A percentile compares a stretch with the other conserved stretches of the same genome.
Evolutionary conservation across 2,113 vertebrate species (phyloP).

Genomic region (Hippolais icterina): DNA sequence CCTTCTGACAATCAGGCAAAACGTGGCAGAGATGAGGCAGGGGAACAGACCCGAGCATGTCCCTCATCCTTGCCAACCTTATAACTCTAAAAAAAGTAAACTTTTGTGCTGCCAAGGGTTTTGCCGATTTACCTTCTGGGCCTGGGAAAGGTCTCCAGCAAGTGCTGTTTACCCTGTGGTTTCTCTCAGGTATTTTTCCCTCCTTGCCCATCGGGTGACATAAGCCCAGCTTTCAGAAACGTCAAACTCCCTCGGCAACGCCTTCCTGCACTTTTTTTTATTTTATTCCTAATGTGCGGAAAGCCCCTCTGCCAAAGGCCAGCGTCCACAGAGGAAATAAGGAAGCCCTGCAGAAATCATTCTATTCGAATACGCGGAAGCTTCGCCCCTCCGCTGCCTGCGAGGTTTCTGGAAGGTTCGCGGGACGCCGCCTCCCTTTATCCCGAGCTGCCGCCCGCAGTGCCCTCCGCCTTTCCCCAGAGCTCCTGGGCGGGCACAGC

Average conservation of each 20-base stretch:
- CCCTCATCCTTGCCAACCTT: neutral
- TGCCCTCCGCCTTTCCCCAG: neutral
- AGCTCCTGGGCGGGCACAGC: neutral
- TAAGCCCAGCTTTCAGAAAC: neutral
- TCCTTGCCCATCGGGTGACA: neutral
- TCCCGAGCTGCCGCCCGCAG: too few species aligned
- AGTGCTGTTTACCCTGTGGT: neutral
- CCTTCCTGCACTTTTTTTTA: neutral
- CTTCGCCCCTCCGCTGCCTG: too few species aligned
- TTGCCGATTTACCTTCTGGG: neutral
- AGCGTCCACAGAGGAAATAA: accelerated
- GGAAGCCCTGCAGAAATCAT: neutral
- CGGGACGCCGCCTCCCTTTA: accelerated
- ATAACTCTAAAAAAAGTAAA: neutral
- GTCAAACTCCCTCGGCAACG: neutral
- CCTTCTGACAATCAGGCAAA: neutral
- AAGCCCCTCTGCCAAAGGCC: neutral
- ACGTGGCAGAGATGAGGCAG: accelerated
- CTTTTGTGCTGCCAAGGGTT: neutral
- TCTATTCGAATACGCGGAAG: accelerated
- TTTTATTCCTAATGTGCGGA: accelerated
- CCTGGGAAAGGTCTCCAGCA: neutral
- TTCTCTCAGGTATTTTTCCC: neutral
- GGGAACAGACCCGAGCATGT: accelerated
- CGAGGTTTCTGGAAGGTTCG: accelerated